Evolutionary conservation across 2,797 vertebrate species (phyloP).

Genomic region (Clamator glandarius): DNA sequence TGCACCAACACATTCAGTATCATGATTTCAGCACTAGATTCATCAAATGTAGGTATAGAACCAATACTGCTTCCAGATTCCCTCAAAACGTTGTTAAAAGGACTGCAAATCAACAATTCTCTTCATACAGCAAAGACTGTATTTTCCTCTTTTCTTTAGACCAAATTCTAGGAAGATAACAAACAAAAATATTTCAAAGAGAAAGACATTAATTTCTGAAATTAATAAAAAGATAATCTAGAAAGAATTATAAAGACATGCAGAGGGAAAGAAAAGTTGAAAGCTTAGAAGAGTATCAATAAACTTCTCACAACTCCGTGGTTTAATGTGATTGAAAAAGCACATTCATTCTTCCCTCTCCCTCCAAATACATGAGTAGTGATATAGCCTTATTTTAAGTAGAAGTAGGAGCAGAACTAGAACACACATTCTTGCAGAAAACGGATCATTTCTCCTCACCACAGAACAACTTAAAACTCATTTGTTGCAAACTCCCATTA

Average conservation of each 20-base stretch:
- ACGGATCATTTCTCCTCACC: not conserved
- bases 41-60: not conserved
- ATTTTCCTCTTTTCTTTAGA: not conserved
- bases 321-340: not conserved
- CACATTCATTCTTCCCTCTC: not conserved
- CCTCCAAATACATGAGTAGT: not conserved
- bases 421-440: not conserved
- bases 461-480: not conserved
- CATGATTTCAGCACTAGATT: not conserved
- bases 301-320: not conserved
- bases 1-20: not conserved
- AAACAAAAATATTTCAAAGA: not conserved
- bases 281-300: not conserved
- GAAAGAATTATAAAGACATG: not conserved
- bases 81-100: not conserved
- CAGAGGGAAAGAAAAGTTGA: not conserved
- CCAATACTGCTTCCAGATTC: not conserved
- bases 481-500: not conserved
- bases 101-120: not conserved
- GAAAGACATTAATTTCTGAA: not conserved
- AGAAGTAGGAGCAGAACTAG: not conserved
- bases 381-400: slow-evolving; percentile 5
- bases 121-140: not conserved
- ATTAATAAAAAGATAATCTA: not conserved
- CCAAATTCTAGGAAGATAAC: not conserved